Evolutionary conservation across 2,797 vertebrate genomes (phyloP), one percentile per base, ranked within the genome.

Genomic region (Sus cebifrons): DNA sequence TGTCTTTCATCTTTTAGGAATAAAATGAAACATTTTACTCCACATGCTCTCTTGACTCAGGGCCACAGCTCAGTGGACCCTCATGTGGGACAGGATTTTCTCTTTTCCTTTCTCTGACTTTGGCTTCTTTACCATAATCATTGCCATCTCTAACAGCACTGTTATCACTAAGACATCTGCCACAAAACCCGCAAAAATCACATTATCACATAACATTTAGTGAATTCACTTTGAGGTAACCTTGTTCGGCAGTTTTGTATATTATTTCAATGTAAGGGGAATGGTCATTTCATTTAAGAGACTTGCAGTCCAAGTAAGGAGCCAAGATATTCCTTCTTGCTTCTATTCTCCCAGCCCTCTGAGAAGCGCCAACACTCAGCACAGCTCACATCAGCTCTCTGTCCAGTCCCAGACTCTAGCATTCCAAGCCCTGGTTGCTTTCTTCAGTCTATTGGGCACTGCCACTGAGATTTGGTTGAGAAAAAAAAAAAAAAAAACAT

Each of bases 391-490:
- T 25, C 3, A 7, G 6, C 3, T 3, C 25, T 36, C 25, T 4
- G 21, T 36, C 21, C 9, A 29, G 27, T 23, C 14, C 5, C 29
- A 62, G 21, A 64, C 29, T 56, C 54, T 17, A 52, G 40, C 17
- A 14, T 23, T 49, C 32, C 8, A 4, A 10, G 29, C 12, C 25
- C n/a, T 8, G 7, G 36, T 15, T 86, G 70, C 62, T 94, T 70
- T 36, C 12, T 67, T 40, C 21, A 16, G 12, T 15, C 32, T 0
- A 0, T 2, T 71, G 65, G 14, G 13, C n/a, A 89, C 0, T 44
- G 32, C 8, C 56, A 11, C 13, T 15, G 65, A 40, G 23, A 17
- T 52, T 14, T 32, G 13, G 12, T 16, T 58, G 60, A 36, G 11
- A 23, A n/a, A 21, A 78, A 67, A 79, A 6, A 2, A 54, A 23